A percentile compares a stretch with the other conserved stretches of the same genome.
Conservation (phyloP, 2,113 vertebrate species). For the Calyptommatus sinebrachiatus region DNA sequence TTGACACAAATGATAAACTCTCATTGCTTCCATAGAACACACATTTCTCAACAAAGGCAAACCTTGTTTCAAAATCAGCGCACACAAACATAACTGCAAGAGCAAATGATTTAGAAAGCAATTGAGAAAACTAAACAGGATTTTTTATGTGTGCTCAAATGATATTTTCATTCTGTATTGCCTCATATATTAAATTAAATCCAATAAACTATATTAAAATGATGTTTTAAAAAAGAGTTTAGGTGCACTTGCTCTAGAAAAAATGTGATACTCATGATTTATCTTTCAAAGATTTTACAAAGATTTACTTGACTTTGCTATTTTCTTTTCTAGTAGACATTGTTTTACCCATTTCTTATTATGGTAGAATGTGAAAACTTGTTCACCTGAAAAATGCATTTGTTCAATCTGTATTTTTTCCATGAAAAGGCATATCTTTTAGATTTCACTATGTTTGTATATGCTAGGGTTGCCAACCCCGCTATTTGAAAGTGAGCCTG, state of each 20-base stretch:
- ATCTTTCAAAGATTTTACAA: not conserved
- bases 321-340: not conserved
- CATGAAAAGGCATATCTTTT: not conserved
- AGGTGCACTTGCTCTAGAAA: not conserved
- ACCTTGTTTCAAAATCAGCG: not conserved
- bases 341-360: not conserved
- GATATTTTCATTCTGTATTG: not conserved
- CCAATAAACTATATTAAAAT: not conserved
- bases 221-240: not conserved
- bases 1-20: not conserved
- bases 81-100: not conserved
- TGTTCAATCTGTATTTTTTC: not conserved
- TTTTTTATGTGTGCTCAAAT: not conserved
- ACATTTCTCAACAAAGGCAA: not conserved
- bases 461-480: not conserved
- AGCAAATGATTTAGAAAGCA: not conserved
- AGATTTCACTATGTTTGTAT: not conserved
- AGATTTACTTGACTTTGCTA: not conserved
- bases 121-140: not conserved
- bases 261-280: not conserved
- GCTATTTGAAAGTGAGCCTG: too few relatives aligned
- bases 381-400: not conserved
- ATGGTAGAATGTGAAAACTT: not conserved
- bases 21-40: not conserved
- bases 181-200: not conserved